Conservation (phyloP, 2,797 vertebrate species). For the Sebastes baramenuke region DNA sequence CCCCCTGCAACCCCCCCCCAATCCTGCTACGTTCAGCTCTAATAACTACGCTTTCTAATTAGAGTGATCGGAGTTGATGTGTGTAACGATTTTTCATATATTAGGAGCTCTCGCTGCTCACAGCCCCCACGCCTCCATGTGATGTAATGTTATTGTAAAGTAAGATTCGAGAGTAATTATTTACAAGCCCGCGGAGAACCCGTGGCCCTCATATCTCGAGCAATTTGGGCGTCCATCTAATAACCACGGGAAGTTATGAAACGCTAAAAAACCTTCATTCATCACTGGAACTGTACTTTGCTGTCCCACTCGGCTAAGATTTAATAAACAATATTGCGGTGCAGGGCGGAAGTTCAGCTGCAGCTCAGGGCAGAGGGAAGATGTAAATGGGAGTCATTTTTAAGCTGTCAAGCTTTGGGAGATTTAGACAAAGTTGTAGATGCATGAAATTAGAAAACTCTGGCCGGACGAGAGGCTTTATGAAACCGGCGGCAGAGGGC, state of each 20-base stretch:
- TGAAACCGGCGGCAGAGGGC: constrained; percentile 2
- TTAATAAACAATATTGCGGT: constrained; percentile 69
- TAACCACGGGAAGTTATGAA: constrained; percentile 66
- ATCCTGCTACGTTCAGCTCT: constrained; percentile 17
- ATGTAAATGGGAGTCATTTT: constrained; percentile 69
- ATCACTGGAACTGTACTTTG: constrained; percentile 43
- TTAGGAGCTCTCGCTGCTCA: neutral
- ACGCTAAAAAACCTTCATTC: constrained; percentile 48
- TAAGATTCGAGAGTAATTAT: constrained; percentile 55
- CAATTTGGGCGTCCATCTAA: constrained; percentile 55
- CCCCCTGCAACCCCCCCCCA: neutral
- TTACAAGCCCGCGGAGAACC: constrained; percentile 30
- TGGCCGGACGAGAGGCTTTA: constrained; percentile 16
- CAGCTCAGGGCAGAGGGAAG: constrained; percentile 31
- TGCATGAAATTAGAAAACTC: constrained; percentile 68
- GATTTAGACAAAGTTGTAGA: constrained; percentile 64
- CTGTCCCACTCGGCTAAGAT: constrained; percentile 54
- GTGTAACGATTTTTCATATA: constrained; percentile 8
- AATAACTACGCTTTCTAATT: constrained; percentile 48
- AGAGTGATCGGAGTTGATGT: constrained; percentile 36
- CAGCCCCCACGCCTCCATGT: neutral
- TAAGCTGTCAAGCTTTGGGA: constrained; percentile 56
- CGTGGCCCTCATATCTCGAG: constrained; percentile 30
- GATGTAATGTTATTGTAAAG: constrained; percentile 60
- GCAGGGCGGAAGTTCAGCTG: constrained; percentile 9